These are phyloP conservation scores for Solea senegalensis DNA, from an alignment of 2,113 vertebrate genomes.

Conservation along the genomic window DNA sequence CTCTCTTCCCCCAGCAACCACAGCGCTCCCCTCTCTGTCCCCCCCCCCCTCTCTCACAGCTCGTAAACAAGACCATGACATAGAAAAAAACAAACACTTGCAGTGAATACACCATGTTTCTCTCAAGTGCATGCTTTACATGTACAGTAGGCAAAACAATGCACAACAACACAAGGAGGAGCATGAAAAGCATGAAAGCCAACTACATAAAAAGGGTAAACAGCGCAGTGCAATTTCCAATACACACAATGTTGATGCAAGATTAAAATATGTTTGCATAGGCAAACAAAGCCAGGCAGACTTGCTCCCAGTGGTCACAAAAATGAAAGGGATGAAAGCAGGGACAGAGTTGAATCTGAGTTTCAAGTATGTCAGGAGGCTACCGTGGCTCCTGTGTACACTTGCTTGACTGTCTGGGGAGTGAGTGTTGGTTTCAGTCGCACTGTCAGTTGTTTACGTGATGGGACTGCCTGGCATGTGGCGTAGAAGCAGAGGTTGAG, in stretches of 20 bases:
- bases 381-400: conserved; percentile 7
- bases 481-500: conserved; percentile 36
- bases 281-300: conserved; percentile 39
- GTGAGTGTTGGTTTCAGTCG: conserved; percentile 40
- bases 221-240: conserved; percentile 19
- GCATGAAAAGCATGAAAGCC: conserved; percentile 4
- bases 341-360: conserved; percentile 65
- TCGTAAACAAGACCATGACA: conserved; percentile 78
- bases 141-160: conserved; percentile 52
- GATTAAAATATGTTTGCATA: conserved; percentile 59
- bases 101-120: conserved; percentile 41
- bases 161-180: conserved; percentile 36
- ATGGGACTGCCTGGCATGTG: conserved; percentile 35
- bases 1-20: conserved; percentile 70
- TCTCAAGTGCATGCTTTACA: conserved; percentile 61
- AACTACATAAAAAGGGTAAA: conserved; percentile 12
- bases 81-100: conserved; percentile 62
- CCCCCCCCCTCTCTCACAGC: conserved; percentile 48
- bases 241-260: conserved; percentile 37
- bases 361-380: conserved; percentile 38
- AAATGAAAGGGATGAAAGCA: conserved; percentile 42
- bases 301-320: conserved; percentile 42
- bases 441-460: conserved; percentile 62
- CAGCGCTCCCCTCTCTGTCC: conserved; percentile 29
- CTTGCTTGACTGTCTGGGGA: conserved; percentile 46